phyloP scores from a whole-genome alignment of 2,888 invertebrate genomes.

The Xestia rhomboidea region DNA sequence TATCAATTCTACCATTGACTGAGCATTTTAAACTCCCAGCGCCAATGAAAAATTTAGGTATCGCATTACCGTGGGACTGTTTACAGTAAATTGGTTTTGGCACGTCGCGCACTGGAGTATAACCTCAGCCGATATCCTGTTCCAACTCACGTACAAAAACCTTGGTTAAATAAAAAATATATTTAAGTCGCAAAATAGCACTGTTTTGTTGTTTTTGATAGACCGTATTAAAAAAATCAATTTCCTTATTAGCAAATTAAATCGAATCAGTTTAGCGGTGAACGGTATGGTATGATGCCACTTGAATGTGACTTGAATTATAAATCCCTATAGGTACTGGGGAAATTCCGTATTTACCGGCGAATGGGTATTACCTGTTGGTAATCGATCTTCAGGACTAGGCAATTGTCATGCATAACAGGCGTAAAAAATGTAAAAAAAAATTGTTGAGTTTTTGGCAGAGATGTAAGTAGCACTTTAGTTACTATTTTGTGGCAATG shows the following conservation, averaged over 20 bases:
- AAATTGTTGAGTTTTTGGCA: neutral
- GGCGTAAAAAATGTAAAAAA: neutral
- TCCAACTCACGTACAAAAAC: slow-evolving; percentile 68
- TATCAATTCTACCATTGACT: slow-evolving; percentile 1
- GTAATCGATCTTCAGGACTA: neutral
- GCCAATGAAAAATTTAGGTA: slow-evolving; percentile 69
- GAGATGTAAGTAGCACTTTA: neutral
- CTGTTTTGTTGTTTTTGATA: slow-evolving; percentile 42
- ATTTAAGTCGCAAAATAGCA: slow-evolving; percentile 20
- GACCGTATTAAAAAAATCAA: slow-evolving; percentile 29
- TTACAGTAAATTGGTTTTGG: slow-evolving; percentile 77
- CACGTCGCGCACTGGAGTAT: slow-evolving; percentile 74
- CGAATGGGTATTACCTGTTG: slow-evolving; percentile 13
- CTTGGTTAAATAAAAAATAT: slow-evolving; percentile 46
- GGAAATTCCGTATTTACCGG: slow-evolving; percentile 15
- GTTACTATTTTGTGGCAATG: slow-evolving; percentile 3
- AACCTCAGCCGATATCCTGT: slow-evolving; percentile 75
- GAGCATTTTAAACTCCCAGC: slow-evolving; percentile 56
- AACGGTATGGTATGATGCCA: slow-evolving; percentile 7
- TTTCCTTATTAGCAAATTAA: slow-evolving; percentile 58
- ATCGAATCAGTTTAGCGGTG: slow-evolving; percentile 34
- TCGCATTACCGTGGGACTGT: slow-evolving; percentile 77
- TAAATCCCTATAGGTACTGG: neutral
- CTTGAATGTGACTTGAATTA: slow-evolving; percentile 1
- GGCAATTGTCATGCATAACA: neutral